phyloP scores from a whole-genome alignment of 1,140 invertebrate genomes.

The Ceratosolen solmsi region DNA sequence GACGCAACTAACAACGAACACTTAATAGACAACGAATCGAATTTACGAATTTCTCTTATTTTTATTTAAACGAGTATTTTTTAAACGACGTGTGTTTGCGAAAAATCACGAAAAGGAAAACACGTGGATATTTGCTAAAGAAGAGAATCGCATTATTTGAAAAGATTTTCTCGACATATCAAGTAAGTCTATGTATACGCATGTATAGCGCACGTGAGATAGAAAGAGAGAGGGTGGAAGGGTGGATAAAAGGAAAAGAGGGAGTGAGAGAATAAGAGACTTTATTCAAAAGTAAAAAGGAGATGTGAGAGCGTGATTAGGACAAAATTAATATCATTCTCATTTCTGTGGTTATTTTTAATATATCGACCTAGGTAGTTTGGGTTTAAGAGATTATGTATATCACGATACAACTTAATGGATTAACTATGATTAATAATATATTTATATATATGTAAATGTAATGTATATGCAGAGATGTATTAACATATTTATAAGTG shows the following conservation, averaged over 20 bases:
- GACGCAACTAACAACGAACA: slow-evolving; percentile 57
- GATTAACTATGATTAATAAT: neutral
- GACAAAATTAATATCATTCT: too few relatives aligned
- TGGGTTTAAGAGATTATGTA: too few relatives aligned
- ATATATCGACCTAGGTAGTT: too few relatives aligned
- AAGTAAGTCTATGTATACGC: slow-evolving; percentile 21
- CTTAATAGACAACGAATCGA: slow-evolving; percentile 31
- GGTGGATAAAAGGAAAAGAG: neutral
- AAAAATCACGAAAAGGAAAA: neutral
- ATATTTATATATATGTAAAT: slow-evolving; percentile 2
- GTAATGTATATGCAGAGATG: neutral
- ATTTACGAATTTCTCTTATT: slow-evolving; percentile 34
- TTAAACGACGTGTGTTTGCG: slow-evolving; percentile 29
- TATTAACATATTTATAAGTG: slow-evolving; percentile 3
- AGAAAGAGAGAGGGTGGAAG: neutral
- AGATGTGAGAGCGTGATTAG: neutral
- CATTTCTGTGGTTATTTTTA: too few relatives aligned
- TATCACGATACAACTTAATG: slow-evolving; percentile 3
- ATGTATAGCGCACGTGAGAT: neutral
- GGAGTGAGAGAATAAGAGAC: neutral
- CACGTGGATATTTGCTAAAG: neutral
- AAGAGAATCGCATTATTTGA: neutral
- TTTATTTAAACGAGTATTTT: slow-evolving; percentile 3
- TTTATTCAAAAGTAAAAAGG: neutral
- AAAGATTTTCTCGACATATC: slow-evolving; percentile 1